Percentiles rank a stretch among this genome's conserved stretches.
phyloP scores from a whole-genome alignment of 2,113 vertebrate species.

The Typhlomys cinereus region DNA sequence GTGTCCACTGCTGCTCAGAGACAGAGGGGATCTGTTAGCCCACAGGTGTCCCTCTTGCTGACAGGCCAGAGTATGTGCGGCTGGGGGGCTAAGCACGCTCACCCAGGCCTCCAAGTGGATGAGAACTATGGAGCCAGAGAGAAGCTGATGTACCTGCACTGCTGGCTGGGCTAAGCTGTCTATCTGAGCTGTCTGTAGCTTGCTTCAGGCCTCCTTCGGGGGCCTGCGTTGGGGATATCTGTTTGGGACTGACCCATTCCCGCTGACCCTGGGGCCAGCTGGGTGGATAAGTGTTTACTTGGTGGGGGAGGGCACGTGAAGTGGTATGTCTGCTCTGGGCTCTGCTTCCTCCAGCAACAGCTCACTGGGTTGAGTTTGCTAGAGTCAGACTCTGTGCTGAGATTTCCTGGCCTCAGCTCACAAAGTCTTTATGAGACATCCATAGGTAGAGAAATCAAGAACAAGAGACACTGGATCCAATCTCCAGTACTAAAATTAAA shows the following conservation, averaged over 20 bases:
- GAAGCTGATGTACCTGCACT: not conserved
- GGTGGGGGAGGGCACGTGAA: not conserved
- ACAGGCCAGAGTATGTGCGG: not conserved
- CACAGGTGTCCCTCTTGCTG: too few species aligned
- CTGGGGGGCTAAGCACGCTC: too few species aligned
- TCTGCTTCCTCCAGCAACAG: not conserved
- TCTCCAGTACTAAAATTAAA: not conserved
- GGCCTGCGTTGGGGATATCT: not conserved
- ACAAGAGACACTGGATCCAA: not conserved
- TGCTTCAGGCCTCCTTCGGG: not conserved
- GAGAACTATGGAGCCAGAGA: not conserved
- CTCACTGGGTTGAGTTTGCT: not conserved
- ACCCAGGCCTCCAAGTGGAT: not conserved
- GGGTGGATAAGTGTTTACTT: not conserved
- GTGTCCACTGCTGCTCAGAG: constrained; percentile 93
- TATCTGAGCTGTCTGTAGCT: not conserved
- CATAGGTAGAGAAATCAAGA: not conserved
- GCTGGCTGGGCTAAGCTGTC: not conserved
- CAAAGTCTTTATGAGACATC: not conserved
- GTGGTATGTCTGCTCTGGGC: not conserved
- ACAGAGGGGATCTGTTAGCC: not conserved
- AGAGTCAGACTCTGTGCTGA: not conserved
- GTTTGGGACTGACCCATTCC: not conserved
- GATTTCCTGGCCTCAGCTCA: not conserved
- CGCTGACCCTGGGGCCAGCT: not conserved